Evolutionary conservation across 2,888 invertebrate genomes (phyloP).

Genomic region (Noctua fimbriata): DNA sequence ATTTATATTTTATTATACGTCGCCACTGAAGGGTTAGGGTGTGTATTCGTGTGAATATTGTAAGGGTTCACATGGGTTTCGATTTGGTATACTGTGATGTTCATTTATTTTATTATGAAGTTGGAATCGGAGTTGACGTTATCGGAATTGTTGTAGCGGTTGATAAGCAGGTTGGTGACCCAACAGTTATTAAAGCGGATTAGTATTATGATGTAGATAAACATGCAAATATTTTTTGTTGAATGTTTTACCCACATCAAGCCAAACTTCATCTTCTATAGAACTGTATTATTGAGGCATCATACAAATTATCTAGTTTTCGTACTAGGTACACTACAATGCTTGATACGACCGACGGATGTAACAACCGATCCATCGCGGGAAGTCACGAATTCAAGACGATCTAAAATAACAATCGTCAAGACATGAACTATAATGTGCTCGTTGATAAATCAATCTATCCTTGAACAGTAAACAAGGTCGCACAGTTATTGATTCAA

Average conservation of each 20-base stretch:
- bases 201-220: conserved; percentile 14
- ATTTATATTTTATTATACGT: conserved; percentile 37
- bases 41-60: conserved; percentile 13
- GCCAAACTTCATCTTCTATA: background rate
- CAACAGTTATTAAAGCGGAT: conserved; percentile 4
- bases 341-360: conserved; percentile 59
- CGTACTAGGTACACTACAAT: conserved; percentile 58
- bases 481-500: conserved; percentile 52
- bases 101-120: background rate
- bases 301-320: conserved; percentile 27
- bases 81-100: background rate
- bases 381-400: conserved; percentile 58
- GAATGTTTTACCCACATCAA: background rate
- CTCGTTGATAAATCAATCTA: conserved; percentile 52
- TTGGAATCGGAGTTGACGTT: background rate
- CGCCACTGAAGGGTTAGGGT: background rate
- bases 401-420: conserved; percentile 47
- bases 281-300: conserved; percentile 23
- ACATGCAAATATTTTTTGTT: conserved; percentile 24
- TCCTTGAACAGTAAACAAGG: conserved; percentile 55
- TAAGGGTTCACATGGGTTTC: background rate
- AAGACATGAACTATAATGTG: conserved; percentile 39
- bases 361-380: conserved; percentile 45
- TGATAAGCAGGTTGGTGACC: conserved; percentile 26
- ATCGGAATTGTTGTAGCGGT: background rate